Base-by-base conservation (phyloP, 2,797 vertebrate species). In the Lemur catta region DNA sequence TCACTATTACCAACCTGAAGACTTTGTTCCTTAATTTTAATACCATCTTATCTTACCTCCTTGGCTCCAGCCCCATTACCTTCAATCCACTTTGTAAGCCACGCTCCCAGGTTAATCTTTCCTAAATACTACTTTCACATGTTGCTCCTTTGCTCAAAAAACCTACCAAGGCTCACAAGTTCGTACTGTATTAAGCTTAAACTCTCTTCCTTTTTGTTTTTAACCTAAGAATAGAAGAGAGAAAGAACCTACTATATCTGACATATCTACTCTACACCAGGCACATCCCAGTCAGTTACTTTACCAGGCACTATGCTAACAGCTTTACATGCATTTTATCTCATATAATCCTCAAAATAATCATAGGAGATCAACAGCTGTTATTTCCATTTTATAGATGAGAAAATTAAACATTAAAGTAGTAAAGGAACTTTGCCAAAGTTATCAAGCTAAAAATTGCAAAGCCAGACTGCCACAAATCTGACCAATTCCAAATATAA, bases 371-470 rank as follows among this genome's bases (percentile, higher is more conserved):
- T n/a, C 69, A 67, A 22, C 33, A 72, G 24, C 76, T 84, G 69
- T 38, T 65, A 84, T 55, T 93, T 93, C 9, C 26, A 69, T 46
- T 95, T 55, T 84, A 93, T 30, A 84, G 15, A 72, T 17, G 13
- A 94, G 69, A 84, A 95, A 93, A 82, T 65, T 20, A 81, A 89
- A 76, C 80, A 57, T 76, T 8, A 71, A 95, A 75, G 14, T 28
- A 74, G n/a, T 76, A 80, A 96, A 96, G 69, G 12, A 95, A 89
- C 74, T 59, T 89, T 75, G 55, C 35, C 38, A 93, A 93, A 95
- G 84, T 80, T 9, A 22, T 75, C 38, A 76, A 52, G 20, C 1
- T 90, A 91, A 89, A 75, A 85, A 79, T 35, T n/a, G 55, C 78
- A 84, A 95, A 92, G 63, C 67, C 59, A 91, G 7, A 2, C 41